Percentiles rank a stretch among this genome's conserved stretches.
phyloP scores from a whole-genome alignment of 2,113 vertebrate genomes.

The Sakesphorus luctuosus region DNA sequence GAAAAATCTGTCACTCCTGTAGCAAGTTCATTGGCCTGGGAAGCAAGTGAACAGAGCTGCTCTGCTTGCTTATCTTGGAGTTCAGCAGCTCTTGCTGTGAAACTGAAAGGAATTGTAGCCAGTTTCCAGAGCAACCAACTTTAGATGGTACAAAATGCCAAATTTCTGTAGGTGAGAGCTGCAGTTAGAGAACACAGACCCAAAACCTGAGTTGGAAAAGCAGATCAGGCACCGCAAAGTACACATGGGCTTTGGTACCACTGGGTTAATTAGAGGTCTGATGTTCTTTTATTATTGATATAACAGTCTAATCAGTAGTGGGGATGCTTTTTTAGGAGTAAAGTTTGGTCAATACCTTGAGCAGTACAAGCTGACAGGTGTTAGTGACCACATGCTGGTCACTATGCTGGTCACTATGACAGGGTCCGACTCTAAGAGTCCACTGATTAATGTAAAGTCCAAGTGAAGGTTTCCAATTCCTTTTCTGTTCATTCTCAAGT shows the following conservation, averaged over 20 bases:
- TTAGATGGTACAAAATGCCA: not conserved
- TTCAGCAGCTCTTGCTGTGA: constrained; percentile 38
- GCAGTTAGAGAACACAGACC: not conserved
- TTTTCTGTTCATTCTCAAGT: not conserved
- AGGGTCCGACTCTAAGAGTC: not conserved
- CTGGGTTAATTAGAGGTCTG: not conserved
- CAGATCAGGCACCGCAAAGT: not conserved
- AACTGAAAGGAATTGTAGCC: constrained; percentile 14
- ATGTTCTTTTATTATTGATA: not conserved
- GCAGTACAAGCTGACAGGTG: not conserved
- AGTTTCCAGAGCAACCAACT: constrained; percentile 61
- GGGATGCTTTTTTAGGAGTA: not conserved
- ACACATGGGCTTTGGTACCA: not conserved
- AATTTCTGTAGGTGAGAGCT: not conserved
- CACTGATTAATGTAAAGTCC: not conserved
- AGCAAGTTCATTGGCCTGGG: not conserved
- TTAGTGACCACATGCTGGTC: rapidly evolving
- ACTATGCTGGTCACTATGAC: too few relatives aligned
- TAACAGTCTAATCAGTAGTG: not conserved
- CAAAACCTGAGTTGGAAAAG: not conserved
- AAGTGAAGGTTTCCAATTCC: not conserved
- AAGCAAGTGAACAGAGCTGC: not conserved
- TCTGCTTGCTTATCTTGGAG: not conserved
- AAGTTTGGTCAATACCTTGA: not conserved
- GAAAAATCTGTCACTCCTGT: not conserved